Percentiles rank a stretch among this genome's conserved stretches.
Evolutionary conservation across 2,113 vertebrate species (phyloP).

Genomic region (Actinemys pallida): DNA sequence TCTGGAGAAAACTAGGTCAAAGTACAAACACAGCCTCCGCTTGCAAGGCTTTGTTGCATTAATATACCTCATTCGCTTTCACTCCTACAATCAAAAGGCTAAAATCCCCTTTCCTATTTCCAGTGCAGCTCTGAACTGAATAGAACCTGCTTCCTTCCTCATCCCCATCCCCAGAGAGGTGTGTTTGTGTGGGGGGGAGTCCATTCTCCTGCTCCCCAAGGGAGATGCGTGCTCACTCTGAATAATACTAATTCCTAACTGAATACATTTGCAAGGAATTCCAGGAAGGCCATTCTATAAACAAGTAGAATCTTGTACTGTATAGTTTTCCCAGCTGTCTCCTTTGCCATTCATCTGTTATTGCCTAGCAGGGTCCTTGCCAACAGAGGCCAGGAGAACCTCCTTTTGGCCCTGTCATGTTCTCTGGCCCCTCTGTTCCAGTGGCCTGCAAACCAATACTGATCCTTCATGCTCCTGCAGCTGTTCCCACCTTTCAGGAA

Average conservation of each 20-base stretch:
- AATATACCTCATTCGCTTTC: neutral
- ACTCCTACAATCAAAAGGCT: neutral
- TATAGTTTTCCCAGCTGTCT: neutral
- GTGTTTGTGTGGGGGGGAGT: neutral
- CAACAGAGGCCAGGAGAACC: too few relatives aligned
- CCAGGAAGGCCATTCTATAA: neutral
- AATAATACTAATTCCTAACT: too few relatives aligned
- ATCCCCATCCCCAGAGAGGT: neutral
- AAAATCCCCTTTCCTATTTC: neutral
- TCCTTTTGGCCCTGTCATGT: too few relatives aligned
- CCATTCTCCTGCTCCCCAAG: neutral
- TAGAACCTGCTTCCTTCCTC: neutral
- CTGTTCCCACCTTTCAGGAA: neutral
- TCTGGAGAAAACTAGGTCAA: neutral
- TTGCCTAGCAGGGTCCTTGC: neutral
- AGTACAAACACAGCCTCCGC: neutral
- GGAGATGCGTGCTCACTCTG: neutral
- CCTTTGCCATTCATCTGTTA: too few relatives aligned
- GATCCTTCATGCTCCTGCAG: neutral
- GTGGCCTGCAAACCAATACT: neutral
- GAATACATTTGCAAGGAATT: neutral
- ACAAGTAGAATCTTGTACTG: neutral
- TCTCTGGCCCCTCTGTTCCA: neutral
- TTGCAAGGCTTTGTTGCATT: neutral
- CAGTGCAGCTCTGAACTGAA: accelerated